Conservation (phyloP, 2,797 vertebrate genomes). For the Leptatherina wallacei region DNA sequence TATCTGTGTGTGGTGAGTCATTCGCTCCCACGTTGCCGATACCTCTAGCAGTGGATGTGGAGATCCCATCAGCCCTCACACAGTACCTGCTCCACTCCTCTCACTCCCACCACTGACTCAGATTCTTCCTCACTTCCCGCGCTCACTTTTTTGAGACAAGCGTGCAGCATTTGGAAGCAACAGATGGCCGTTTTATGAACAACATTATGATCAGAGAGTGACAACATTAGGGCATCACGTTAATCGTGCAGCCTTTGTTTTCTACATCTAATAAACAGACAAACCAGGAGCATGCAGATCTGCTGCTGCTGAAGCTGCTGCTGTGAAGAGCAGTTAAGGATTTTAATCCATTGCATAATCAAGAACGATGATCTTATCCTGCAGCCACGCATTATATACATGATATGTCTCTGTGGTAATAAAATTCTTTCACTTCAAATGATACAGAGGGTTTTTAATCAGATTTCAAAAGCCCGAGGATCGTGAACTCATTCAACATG, state of each 20-base stretch:
- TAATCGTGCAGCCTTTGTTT: slow-evolving; percentile 54
- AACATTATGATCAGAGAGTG: slow-evolving; percentile 58
- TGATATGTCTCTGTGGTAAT: background rate
- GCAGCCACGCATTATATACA: background rate
- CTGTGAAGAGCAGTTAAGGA: slow-evolving; percentile 33
- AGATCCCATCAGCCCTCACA: slow-evolving; percentile 56
- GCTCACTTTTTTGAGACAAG: slow-evolving; percentile 18
- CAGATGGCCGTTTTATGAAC: slow-evolving; percentile 64
- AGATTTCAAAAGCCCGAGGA: slow-evolving; percentile 28
- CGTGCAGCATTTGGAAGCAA: slow-evolving; percentile 53
- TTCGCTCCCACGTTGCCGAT: slow-evolving; percentile 66
- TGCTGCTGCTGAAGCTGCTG: slow-evolving; percentile 17
- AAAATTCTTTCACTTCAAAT: slow-evolving; percentile 20
- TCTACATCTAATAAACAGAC: slow-evolving; percentile 33
- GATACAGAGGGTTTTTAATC: slow-evolving; percentile 40
- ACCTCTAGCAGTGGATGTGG: slow-evolving; percentile 58
- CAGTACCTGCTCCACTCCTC: slow-evolving; percentile 33
- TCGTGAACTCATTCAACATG: slow-evolving; percentile 16
- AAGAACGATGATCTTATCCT: slow-evolving; percentile 20
- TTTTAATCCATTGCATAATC: slow-evolving; percentile 36
- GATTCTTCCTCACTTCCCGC: slow-evolving; percentile 15
- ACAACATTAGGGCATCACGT: slow-evolving; percentile 48
- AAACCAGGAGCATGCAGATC: slow-evolving; percentile 26
- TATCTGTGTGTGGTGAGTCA: slow-evolving; percentile 58
- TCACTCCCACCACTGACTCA: slow-evolving; percentile 13